Base-by-base conservation (phyloP, 2,888 invertebrate genomes). In the Neocrepidodera transversa region DNA sequence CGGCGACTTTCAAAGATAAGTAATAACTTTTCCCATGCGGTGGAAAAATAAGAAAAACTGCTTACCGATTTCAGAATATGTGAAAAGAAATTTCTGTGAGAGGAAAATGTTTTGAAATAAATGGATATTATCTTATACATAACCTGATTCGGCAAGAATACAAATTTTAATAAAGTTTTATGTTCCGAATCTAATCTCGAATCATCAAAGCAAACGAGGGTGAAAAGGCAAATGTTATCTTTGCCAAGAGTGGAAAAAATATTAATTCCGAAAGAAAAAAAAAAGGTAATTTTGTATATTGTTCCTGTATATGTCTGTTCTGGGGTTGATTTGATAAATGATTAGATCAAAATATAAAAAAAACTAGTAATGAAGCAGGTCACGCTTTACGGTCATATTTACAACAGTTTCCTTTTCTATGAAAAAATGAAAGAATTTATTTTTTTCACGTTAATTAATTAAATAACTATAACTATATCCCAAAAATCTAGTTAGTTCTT, bases 81-180 rank as follows among this genome's bases (percentile, higher is more conserved):
- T 42, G 18, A 42, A 20, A n/a, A 42, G 40, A n/a, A 23, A 42
- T 11, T n/a, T 42, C 11, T 14, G 1, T 3, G 20, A n/a, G n/a
- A n/a, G n/a, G 1, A 13, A 42, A 42, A 23, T 20, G 20, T 42
- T 5, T 23, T 13, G 20, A 42, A 42, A 42, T 42, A 42, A 42
- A 42, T 20, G 42, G 42, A 20, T 42, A 42, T 42, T 40, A 18
- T 36, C 11, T 11, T 14, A 42, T 42, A 20, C 11, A 20, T 13
- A 42, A 42, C 42, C 42, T 42, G 42, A 4, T 20, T 18, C 20
- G 10, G 10, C 8, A 11, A 18, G 5, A 18, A 23, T 42, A 42
- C 42, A 42, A 42, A 42, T 42, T 42, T 42, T 42, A 42, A 42
- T 42, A 42, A 42, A 42, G 42, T 42, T 42, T 42, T 42, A 42